Evolutionary conservation across 2,797 vertebrate genomes (phyloP), one percentile per base, ranked within the genome.

Genomic region (Cuculus canorus): DNA sequence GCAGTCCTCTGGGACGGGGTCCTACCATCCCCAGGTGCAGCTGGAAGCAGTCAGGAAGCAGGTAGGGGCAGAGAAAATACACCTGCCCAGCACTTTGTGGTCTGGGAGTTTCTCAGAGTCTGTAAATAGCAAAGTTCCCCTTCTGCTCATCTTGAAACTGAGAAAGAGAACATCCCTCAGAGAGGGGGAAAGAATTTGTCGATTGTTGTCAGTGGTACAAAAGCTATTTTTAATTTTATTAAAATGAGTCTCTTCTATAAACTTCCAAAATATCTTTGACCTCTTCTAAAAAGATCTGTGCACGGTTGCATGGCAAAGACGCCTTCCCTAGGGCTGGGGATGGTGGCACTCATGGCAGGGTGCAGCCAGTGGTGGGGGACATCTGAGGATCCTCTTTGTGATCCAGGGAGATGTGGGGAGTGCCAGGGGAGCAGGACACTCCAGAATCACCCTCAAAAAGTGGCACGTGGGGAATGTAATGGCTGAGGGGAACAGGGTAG

Each of bases 221-320:
- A 95, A 82, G 23, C 78, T 84, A 66, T 71, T 93, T 93, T 94
- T 72, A 70, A 48, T 82, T 82, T 88, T 85, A 88, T 91, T 73
- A 16, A 63, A 83, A 39, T 82, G 54, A 79, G 24, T 88, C 48
- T 88, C 57, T 84, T 93, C 78, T 93, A 86, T 88, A 96, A 94
- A 92, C 4, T 70, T 81, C 14, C n/a, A 78, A 94, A 94, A 90
- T 82, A 93, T 39, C 47, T 2, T 4, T 32, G 39, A 66, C 47
- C 17, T 92, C 45, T 75, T 65, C 79, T 84, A 69, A 9, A 82
- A 77, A 79, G 70, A 71, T 56, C 11, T 64, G 61, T 54, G 70
- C 75, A 0, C 1, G 2, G 23, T 30, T 60, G 14, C 1, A 1
- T 16, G 33, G 28, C 2, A 2, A 76, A 60, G 64, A 17, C 1